Base-by-base conservation (phyloP, 2,797 vertebrate genomes). In the Macropus fuliginosus region DNA sequence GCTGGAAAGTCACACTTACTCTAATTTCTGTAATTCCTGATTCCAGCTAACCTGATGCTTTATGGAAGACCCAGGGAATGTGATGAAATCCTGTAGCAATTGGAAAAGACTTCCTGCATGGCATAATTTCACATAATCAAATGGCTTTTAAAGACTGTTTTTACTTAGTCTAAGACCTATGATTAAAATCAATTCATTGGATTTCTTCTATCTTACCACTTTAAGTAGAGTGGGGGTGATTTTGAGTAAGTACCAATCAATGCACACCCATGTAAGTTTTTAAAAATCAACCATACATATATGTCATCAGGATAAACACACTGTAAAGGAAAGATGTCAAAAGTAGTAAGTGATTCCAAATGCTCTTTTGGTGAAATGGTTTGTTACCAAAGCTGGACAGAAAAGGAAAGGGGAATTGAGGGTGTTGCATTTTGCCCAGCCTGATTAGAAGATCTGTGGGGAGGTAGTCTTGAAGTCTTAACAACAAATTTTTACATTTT, bases 301-400 rank as follows among this genome's bases (percentile, higher is more conserved):
- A 16, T 1, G 91, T 54, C 56, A 31, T 94, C 24, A 54, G 57
- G 40, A 11, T 56, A 66, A 93, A 93, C 40, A 93, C 27, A n/a
- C 3, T 24, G 28, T 46, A 90, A 14, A 56, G 57, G 52, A 56
- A n/a, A 66, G 54, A 55, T 90, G 34, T 74, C 92, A 93, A 74
- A 93, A n/a, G 87, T 54, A 11, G 4, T 52, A n/a, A 90, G 9
- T 91, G 52, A 59, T 96, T 93, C 9, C 91, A 56, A 97, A 57
- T 94, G 6, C 5, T 3, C 24, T 87, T 94, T 27, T n/a, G 56
- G 21, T 10, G 4, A 54, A 24, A n/a, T 21, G 56, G 3, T 21
- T 46, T 66, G 50, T 95, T 87, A 93, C 18, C 55, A 54, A 96
- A 21, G 4, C 55, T 54, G 27, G 27, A 56, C 31, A 74, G 54